A percentile compares a stretch with the other conserved stretches of the same genome.
phyloP scores from a whole-genome alignment of 2,888 invertebrate species.

The Muschampia plurimacula region DNA sequence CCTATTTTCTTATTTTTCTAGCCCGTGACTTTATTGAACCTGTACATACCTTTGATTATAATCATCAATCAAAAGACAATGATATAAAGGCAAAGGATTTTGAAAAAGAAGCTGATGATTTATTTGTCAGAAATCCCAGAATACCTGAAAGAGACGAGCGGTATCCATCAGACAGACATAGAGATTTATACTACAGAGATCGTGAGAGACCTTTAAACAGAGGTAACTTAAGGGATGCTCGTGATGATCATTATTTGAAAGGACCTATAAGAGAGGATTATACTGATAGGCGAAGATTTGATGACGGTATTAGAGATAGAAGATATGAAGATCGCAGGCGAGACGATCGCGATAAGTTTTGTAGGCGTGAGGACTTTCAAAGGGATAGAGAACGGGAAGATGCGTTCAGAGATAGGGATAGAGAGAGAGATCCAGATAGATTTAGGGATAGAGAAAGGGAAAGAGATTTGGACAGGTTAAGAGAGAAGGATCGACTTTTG shows the following conservation, averaged over 20 bases:
- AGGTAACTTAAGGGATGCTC: slow-evolving; percentile 53
- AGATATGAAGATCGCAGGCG: slow-evolving; percentile 55
- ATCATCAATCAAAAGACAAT: slow-evolving; percentile 85
- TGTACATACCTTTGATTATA: slow-evolving; percentile 89
- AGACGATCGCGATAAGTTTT: slow-evolving; percentile 59
- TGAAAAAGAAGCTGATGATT: slow-evolving; percentile 70
- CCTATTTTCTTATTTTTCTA: slow-evolving; percentile 54
- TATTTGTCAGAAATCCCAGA: slow-evolving; percentile 64
- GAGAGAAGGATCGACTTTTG: slow-evolving; percentile 52
- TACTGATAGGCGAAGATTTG: slow-evolving; percentile 52
- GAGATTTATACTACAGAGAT: slow-evolving; percentile 50
- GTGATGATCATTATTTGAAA: slow-evolving; percentile 37
- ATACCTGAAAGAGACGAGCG: slow-evolving; percentile 58
- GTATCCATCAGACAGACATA: slow-evolving; percentile 46
- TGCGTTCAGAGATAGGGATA: slow-evolving; percentile 46
- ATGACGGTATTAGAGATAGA: slow-evolving; percentile 43
- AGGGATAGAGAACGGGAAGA: slow-evolving; percentile 51
- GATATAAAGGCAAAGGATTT: slow-evolving; percentile 68
- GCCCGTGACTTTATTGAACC: slow-evolving; percentile 87
- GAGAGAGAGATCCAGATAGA: slow-evolving; percentile 43
- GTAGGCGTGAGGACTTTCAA: slow-evolving; percentile 49
- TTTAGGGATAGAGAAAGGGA: slow-evolving; percentile 47
- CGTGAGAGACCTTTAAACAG: slow-evolving; percentile 43
- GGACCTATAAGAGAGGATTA: slow-evolving; percentile 52
- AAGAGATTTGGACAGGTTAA: slow-evolving; percentile 51